Evolutionary conservation across 1,140 invertebrate genomes (phyloP), one percentile per base, ranked within the genome.

Genomic region (Bombus huntii): DNA sequence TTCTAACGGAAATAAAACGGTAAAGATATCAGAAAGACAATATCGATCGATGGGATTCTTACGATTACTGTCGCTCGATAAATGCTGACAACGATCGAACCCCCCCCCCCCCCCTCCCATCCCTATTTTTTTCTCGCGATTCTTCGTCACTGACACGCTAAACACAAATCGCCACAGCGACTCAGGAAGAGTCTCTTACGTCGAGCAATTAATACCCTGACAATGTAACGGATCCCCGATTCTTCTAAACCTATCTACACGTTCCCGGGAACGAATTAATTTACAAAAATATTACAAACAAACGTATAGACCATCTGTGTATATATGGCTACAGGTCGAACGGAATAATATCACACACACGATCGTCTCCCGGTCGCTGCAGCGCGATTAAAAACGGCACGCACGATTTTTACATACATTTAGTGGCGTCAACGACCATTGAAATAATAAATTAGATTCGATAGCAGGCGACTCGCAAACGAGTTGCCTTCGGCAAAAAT

Each of bases 231-330:
- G 57, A 71, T 68, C 42, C 12, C 47, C 80, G 78, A 80, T 80
- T 44, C 28, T 31, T 66, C 62, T 70, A 59, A 71, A 80, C n/a
- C 77, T 85, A 85, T 85, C 83, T 85, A 85, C 68, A 70, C 83
- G 83, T 80, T 57, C 39, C 15, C 76, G 83, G 10, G 77, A 85
- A 85, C 83, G 71, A 85, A 85, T 80, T 72, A 85, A 85, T 85
- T 80, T 85, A 85, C 83, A 85, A 85, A 85, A 85, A 85, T 85
- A 85, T 85, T 85, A 85, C 68, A 85, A 85, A 85, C 76, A 79
- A 85, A 85, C 73, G 81, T 68, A 37, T 31, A 66, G 15, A 66
- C n/a, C 65, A 66, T 71, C 57, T 34, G 31, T 31, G 66, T 77
- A 66, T 66, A 77, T 39, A 34, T 34, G 82, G 65, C 39, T 71